Evolutionary conservation across 2,797 vertebrate species (phyloP), one percentile per base, ranked within the genome.

Genomic region (Champsocephalus gunnari): DNA sequence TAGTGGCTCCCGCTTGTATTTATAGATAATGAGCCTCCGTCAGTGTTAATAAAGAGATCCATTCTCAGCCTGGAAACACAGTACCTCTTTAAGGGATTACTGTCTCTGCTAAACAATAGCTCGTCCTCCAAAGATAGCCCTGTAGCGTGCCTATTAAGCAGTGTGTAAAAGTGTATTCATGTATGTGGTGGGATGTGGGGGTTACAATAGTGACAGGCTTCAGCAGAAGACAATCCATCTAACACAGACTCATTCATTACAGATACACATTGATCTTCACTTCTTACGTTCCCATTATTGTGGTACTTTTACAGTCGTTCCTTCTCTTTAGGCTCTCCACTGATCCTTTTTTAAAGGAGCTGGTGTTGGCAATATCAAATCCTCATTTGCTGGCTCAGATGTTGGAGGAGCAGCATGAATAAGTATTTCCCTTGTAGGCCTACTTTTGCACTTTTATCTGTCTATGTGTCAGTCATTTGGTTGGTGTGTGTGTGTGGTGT

Each of bases 1-100:
- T 95, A 94, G 92, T 84, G 88, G 89, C 88, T 92, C 89, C 89
- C 68, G 84, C 87, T 92, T 92, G 88, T 93, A 94, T 94, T 95
- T 94, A 94, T 88, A 93, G 91, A 92, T 93, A 94, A 93, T 88
- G 89, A 91, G 89, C 67, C 86, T 87, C 87, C 78, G 92, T 95
- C 94, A 92, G 88, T 91, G 90, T 89, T 93, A 94, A 94, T 95
- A 94, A 94, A 93, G 90, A 91, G 85, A 93, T 93, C 87, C 88
- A 77, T 90, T 93, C 85, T 89, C 89, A 83, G 85, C 45, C 56
- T 75, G 75, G 81, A 90, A 88, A 85, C 66, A 59, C 83, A 80
- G 84, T 71, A 78, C 81, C 86, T 91, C 88, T 91, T 93, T 91
- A 89, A 90, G 62, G 80, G 87, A 93, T 94, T 92, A 92, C 88